Conservation (phyloP, 2,113 vertebrate genomes). For the Grammomys surdaster region DNA sequence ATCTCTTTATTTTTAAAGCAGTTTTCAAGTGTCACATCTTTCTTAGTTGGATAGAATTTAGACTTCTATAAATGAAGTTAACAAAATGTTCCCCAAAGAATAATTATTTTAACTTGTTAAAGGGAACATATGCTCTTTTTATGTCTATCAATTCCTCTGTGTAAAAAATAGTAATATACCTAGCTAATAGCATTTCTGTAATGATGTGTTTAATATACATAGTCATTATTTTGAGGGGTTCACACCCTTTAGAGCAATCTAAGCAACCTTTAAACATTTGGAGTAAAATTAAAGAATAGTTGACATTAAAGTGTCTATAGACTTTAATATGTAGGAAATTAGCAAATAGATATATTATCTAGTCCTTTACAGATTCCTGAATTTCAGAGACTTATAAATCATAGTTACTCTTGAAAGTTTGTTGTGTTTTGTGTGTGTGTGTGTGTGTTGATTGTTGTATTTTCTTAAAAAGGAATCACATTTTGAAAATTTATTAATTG, state of each 20-base stretch:
- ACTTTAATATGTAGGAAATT: background rate
- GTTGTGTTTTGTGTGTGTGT: background rate
- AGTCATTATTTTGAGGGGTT: background rate
- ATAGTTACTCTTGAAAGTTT: background rate
- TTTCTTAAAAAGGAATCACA: background rate
- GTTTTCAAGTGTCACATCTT: constrained; percentile 31
- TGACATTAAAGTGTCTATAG: background rate
- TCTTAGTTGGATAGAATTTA: constrained; percentile 55
- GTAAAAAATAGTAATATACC: constrained; percentile 16
- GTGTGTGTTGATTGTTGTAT: background rate
- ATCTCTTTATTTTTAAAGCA: background rate
- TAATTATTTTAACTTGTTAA: constrained; percentile 66
- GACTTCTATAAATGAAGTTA: constrained; percentile 50
- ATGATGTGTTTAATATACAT: background rate
- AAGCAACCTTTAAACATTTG: background rate
- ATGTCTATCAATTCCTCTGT: background rate
- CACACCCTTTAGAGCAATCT: background rate
- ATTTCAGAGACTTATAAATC: background rate
- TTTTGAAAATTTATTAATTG: background rate
- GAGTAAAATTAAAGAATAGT: background rate
- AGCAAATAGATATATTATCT: background rate
- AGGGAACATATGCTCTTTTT: constrained; percentile 41
- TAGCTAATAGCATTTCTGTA: constrained; percentile 17
- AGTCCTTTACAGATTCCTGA: background rate
- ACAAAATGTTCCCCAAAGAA: constrained; percentile 52